Conservation (phyloP, 2,888 invertebrate genomes). For the Hypselothyrea guttata region DNA sequence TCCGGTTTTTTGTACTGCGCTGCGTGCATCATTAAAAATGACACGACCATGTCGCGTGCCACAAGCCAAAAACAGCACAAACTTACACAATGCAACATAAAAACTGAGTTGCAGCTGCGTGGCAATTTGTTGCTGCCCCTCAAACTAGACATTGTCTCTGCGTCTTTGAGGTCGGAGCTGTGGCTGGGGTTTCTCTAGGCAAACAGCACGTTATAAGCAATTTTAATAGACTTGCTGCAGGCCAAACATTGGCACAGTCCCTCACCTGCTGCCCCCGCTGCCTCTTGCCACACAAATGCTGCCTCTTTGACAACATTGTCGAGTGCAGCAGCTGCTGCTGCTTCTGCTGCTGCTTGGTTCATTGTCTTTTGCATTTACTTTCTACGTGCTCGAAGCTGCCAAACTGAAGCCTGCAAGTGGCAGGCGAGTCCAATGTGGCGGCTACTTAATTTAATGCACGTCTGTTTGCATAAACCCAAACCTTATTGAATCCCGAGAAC, state of each 20-base stretch:
- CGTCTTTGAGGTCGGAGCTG: no score
- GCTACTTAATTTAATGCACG: constrained; percentile 78
- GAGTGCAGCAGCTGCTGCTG: constrained; percentile 31
- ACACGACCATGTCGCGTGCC: constrained; percentile 49
- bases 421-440: constrained; percentile 50
- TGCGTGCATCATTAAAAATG: constrained; percentile 69
- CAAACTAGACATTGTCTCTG: constrained; percentile 15
- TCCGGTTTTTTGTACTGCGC: constrained; percentile 65
- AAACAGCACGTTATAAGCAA: constrained; percentile 65
- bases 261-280: neutral
- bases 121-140: constrained; percentile 35
- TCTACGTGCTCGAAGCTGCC: constrained; percentile 62
- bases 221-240: constrained; percentile 77
- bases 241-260: constrained; percentile 57
- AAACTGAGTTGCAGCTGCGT: constrained; percentile 53
- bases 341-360: constrained; percentile 24
- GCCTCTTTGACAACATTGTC: constrained; percentile 59
- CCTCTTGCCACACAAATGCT: constrained; percentile 2
- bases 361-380: constrained; percentile 48
- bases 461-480: constrained; percentile 77
- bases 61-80: constrained; percentile 25
- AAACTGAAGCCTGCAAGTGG: constrained; percentile 52
- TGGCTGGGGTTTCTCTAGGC: no score
- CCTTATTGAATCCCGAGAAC: constrained; percentile 68
- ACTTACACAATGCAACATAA: constrained; percentile 45